Base-by-base conservation (phyloP, 2,113 vertebrate species). In the Oryzias javanicus region DNA sequence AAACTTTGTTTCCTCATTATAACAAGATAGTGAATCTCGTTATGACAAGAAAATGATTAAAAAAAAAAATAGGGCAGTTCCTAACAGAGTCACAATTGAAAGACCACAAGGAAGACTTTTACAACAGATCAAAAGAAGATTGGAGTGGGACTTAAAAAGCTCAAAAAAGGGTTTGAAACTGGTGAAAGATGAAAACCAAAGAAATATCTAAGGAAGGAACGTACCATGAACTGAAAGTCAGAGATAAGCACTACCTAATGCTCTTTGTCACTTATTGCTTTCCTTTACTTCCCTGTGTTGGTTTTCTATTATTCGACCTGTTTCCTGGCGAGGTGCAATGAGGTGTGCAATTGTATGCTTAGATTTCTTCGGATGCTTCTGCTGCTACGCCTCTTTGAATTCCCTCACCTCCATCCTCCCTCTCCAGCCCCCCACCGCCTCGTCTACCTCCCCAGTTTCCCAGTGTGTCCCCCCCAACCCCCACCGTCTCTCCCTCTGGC, bases 401-500 rank as follows among this genome's bases (percentile, higher is more conserved):
- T 60, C 46, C n/a, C 42, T 65, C 55, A 16, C 19, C 18, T 29
- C 14, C 44, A 45, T 42, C 60, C 62, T 62, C 57, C 64, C 27
- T 65, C 58, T 54, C 42, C 62, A 67, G 17, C 52, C 59, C 64
- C 77, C 57, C 51, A 52, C 76, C 22, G 44, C 41, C 51, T 67
- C 64, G 60, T 64, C 27, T 29, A 19, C 67, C 62, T 47, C 57
- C 66, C 58, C 51, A 63, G 14, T 74, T 67, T 59, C 51, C 57
- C 45, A 24, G 5, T 61, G 50, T 55, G 55, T 52, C 44, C 50
- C 44, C 50, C 56, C 50, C 62, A 45, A 60, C 59, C 42, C 18
- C 53, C 22, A 8, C 22, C 58, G 70, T 42, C 40, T 65, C 54
- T 63, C 73, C 60, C 73, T 64, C 86, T 89, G 87, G 80, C 78